These are phyloP conservation scores for Marcusenius ussheri DNA, from an alignment of 2,113 vertebrate species.

Conservation along the genomic window DNA sequence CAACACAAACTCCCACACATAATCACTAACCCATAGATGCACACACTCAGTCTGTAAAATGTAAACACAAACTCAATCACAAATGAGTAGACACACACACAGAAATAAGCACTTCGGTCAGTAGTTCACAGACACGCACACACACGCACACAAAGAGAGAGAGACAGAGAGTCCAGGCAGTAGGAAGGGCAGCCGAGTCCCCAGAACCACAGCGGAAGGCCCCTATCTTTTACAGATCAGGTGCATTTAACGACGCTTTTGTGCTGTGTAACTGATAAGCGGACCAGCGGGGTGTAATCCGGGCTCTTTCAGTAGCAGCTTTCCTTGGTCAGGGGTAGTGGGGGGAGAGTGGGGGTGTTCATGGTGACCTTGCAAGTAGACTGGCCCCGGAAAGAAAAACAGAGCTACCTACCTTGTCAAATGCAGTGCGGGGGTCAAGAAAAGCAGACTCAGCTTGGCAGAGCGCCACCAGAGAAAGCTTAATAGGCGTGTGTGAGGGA, in stretches of 20 bases:
- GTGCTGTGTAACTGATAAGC: background rate
- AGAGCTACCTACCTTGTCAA: background rate
- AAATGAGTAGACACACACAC: background rate
- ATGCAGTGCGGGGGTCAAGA: background rate
- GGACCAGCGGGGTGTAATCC: background rate
- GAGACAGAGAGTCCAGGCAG: background rate
- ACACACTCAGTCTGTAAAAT: background rate
- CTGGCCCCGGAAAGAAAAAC: background rate
- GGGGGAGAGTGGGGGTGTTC: background rate
- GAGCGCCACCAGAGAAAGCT: background rate
- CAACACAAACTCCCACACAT: background rate
- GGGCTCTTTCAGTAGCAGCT: background rate
- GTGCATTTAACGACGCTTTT: background rate
- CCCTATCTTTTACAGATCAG: background rate
- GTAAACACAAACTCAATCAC: background rate
- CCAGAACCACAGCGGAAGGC: background rate
- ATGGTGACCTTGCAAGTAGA: background rate
- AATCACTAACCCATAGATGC: background rate
- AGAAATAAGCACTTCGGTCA: background rate
- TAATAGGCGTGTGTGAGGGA: background rate
- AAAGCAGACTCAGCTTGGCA: background rate
- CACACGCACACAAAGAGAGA: background rate
- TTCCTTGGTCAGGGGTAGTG: background rate
- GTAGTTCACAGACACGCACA: background rate
- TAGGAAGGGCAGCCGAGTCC: background rate